Evolutionary conservation across 2,888 invertebrate genomes (phyloP).

Genomic region (Tenthredo distinguenda): DNA sequence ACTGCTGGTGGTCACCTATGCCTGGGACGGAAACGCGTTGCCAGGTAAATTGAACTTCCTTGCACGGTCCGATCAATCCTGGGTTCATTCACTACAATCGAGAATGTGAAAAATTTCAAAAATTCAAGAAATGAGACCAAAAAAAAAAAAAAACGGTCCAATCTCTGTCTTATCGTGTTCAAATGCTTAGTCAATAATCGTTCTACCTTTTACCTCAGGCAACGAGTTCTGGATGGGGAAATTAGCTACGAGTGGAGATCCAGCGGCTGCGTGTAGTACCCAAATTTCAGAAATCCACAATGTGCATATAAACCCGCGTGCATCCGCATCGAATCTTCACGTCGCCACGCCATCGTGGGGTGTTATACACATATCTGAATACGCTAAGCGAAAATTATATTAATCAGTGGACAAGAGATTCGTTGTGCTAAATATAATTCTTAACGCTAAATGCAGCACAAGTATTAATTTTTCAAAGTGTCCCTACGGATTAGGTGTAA

Average conservation of each 20-base stretch:
- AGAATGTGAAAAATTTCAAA: not conserved
- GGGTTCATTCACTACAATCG: not conserved
- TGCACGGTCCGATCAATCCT: not conserved
- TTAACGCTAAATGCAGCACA: not conserved
- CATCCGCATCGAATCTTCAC: constrained; percentile 79
- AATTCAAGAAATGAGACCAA: not conserved
- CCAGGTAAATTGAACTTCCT: constrained; percentile 75
- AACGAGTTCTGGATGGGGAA: constrained; percentile 86
- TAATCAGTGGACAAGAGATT: not conserved
- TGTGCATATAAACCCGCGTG: constrained; percentile 80
- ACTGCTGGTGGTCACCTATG: constrained; percentile 84
- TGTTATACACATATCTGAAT: constrained; percentile 73
- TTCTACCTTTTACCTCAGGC: constrained; percentile 73
- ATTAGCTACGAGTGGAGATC: constrained; percentile 81
- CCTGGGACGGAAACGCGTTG: constrained; percentile 87
- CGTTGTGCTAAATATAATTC: not conserved
- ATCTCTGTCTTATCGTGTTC: not conserved
- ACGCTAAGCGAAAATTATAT: constrained; percentile 70
- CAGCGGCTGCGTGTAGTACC: constrained; percentile 83
- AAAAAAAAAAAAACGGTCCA: too few relatives aligned
- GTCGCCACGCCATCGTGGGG: constrained; percentile 75
- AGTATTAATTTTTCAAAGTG: not conserved
- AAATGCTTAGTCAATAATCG: not conserved
- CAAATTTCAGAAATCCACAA: constrained; percentile 84
- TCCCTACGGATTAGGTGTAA: not conserved